A percentile compares a stretch with the other conserved stretches of the same genome.
Evolutionary conservation across 2,888 invertebrate genomes (phyloP).

Genomic region (Platycnemis pennipes): DNA sequence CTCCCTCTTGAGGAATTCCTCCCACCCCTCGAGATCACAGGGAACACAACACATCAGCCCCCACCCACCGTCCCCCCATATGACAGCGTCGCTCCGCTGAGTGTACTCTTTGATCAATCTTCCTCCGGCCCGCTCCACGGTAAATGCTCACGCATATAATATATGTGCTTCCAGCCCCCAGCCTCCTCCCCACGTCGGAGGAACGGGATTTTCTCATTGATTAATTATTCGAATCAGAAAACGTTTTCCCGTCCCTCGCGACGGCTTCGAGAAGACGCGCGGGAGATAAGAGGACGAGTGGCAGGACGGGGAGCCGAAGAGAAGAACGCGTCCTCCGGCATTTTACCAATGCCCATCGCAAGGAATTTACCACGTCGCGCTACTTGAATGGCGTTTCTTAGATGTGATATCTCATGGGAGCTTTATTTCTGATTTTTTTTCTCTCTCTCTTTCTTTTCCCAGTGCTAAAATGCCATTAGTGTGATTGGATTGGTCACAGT

Average conservation of each 20-base stretch:
- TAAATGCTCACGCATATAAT: background rate
- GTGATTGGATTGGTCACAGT: background rate
- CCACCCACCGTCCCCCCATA: background rate
- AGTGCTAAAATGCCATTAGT: background rate
- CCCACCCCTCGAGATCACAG: background rate
- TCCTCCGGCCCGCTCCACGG: background rate
- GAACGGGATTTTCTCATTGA: background rate
- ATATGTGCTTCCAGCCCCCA: background rate
- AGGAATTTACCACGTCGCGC: background rate
- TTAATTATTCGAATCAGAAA: slow-evolving; percentile 3
- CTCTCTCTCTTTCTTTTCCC: background rate
- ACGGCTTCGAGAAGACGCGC: background rate
- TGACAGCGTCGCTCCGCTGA: slow-evolving; percentile 13
- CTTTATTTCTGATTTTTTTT: background rate
- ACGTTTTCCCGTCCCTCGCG: background rate
- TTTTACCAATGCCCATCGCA: background rate
- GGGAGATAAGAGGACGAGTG: background rate
- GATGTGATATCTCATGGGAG: background rate
- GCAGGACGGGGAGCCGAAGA: background rate
- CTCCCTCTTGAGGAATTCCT: background rate
- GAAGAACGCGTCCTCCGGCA: background rate
- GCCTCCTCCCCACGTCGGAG: background rate
- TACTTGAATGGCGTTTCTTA: background rate
- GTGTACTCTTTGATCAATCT: background rate
- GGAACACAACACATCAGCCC: background rate